phyloP scores from a whole-genome alignment of 2,113 vertebrate genomes.

The Elephas maximus region DNA sequence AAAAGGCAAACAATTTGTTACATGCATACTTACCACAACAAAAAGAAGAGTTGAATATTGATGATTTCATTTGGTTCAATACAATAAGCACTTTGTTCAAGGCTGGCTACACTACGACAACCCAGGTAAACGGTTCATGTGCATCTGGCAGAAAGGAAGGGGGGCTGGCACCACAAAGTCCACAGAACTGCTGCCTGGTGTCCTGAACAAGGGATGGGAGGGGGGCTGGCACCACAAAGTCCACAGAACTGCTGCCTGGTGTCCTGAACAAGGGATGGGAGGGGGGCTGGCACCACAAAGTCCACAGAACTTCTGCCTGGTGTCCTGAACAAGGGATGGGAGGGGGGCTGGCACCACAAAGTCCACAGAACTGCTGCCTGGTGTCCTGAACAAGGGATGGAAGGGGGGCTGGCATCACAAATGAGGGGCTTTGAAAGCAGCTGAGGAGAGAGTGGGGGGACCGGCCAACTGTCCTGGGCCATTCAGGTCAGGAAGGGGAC shows the following conservation, averaged over 20 bases:
- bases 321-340: background rate
- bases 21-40: background rate
- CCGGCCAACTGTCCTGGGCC: background rate
- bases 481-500: slow-evolving; percentile 73
- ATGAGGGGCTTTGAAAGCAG: background rate
- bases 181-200: background rate
- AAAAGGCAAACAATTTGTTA: background rate
- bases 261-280: background rate
- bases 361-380: no score
- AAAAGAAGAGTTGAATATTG: slow-evolving; percentile 81
- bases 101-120: slow-evolving; percentile 81
- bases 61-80: slow-evolving; percentile 16
- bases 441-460: background rate
- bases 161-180: background rate
- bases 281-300: no score
- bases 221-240: background rate
- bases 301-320: no score
- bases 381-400: background rate
- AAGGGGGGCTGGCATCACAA: background rate
- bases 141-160: background rate
- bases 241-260: background rate
- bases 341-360: background rate
- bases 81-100: slow-evolving; percentile 70
- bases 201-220: background rate
- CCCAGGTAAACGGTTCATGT: slow-evolving; percentile 75